These are phyloP conservation scores for Arrhamphus sclerolepis DNA, from an alignment of 2,797 vertebrate genomes.

Conservation along the genomic window DNA sequence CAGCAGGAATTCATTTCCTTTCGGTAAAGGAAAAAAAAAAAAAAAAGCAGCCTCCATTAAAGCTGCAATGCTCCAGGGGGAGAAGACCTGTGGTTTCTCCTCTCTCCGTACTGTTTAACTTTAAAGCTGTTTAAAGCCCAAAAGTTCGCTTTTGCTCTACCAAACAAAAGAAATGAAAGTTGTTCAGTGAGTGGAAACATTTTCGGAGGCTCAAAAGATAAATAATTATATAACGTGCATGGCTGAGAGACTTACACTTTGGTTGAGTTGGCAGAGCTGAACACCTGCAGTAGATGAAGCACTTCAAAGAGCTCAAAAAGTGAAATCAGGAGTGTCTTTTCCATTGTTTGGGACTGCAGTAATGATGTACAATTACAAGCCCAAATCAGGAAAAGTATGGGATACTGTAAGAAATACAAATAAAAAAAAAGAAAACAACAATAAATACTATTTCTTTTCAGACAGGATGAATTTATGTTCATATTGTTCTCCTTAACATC, in stretches of 20 bases:
- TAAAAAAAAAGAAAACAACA: too few relatives aligned
- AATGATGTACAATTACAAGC: too few relatives aligned
- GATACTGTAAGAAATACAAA: too few relatives aligned
- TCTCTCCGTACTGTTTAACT: slow-evolving; percentile 10
- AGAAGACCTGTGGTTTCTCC: slow-evolving; percentile 1
- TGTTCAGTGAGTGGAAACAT: background rate
- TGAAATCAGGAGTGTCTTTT: too few relatives aligned
- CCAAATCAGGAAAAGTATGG: too few relatives aligned
- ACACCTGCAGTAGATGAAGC: slow-evolving; percentile 7
- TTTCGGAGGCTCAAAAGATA: background rate
- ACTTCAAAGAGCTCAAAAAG: background rate
- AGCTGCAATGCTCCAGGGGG: slow-evolving; percentile 8
- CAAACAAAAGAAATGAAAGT: background rate
- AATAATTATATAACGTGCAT: background rate
- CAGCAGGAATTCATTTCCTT: slow-evolving; percentile 38
- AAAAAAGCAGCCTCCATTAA: slow-evolving; percentile 13
- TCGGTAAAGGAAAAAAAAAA: too few relatives aligned
- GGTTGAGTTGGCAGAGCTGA: background rate
- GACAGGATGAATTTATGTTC: too few relatives aligned
- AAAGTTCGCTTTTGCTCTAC: background rate
- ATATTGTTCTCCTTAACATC: too few relatives aligned
- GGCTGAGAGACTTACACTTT: background rate
- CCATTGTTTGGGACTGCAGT: too few relatives aligned
- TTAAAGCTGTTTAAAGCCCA: slow-evolving; percentile 11
- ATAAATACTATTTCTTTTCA: too few relatives aligned